Conservation (phyloP, 2,797 vertebrate genomes). For the Semaprochilodus insignis region DNA sequence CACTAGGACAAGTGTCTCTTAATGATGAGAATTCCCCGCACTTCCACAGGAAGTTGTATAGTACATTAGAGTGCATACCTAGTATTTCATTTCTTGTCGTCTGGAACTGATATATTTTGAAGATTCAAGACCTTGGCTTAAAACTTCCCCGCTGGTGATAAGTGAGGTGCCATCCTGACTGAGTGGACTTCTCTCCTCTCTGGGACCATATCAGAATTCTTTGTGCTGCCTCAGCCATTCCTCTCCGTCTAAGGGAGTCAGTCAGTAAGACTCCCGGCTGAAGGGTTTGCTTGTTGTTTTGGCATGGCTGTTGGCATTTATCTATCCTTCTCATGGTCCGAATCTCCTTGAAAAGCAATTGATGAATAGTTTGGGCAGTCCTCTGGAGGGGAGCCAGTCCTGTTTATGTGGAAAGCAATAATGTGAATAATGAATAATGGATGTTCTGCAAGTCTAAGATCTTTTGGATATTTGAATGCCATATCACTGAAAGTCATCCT, state of each 20-base stretch:
- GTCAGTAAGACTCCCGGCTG: neutral
- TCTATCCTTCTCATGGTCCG: constrained; percentile 18
- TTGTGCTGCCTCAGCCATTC: constrained; percentile 58
- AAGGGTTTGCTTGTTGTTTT: constrained; percentile 46
- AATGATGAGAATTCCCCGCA: neutral
- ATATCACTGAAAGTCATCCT: constrained; percentile 10
- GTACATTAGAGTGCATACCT: neutral
- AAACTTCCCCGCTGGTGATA: constrained; percentile 18
- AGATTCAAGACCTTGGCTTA: constrained; percentile 14
- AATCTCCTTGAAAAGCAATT: constrained; percentile 39
- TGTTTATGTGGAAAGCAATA: constrained; percentile 23
- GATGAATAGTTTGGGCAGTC: constrained; percentile 28
- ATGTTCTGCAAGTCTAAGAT: constrained; percentile 12
- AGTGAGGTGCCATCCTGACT: constrained; percentile 32
- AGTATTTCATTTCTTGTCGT: neutral
- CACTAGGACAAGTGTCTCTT: neutral
- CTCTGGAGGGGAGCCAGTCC: constrained; percentile 26
- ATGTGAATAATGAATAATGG: constrained; percentile 34
- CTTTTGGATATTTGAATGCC: constrained; percentile 5
- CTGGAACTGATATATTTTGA: constrained; percentile 10
- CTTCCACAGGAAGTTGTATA: neutral
- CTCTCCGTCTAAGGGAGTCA: constrained; percentile 60
- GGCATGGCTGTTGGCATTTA: constrained; percentile 36
- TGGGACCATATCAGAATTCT: constrained; percentile 64
- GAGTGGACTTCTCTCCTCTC: constrained; percentile 36